Base-by-base conservation (phyloP, 2,888 invertebrate species). In the Neoitamus cyanurus region DNA sequence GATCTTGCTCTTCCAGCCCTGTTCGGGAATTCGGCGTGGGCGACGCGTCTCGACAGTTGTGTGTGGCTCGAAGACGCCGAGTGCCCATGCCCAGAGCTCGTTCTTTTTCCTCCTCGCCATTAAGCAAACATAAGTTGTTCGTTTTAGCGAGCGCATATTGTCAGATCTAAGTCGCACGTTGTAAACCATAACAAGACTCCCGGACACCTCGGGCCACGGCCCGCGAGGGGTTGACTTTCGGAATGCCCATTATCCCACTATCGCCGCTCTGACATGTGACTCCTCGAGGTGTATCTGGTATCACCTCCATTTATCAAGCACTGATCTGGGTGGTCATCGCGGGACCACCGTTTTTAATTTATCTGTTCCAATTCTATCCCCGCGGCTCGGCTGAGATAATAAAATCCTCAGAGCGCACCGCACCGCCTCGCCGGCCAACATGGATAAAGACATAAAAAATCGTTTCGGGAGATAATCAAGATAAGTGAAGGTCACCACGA, bases 401-500 rank as follows among this genome's bases (percentile, higher is more conserved):
- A 82, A 82, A 82, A 58, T 4, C 48, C 30, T 58, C 58, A 46
- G n/a, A 80, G 78, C 46, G 13, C 25, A 69, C 68, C 70, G 70
- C 70, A n/a, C 37, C 30, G 31, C 48, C 11, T 13, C 25, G 34
- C 58, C 9, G 28, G 30, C 20, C 46, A 77, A 11, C 6, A 36
- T 7, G 20, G 82, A 82, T 82, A 69, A 69, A 82, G 82, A 82
- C 82, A 82, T 82, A 82, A 82, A 80, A 82, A 82, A 34, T 46
- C 30, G 48, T 46, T 82, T 69, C 7, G 20, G 69, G 13, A 82
- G 82, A 82, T 82, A 68, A 82, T 82, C 82, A 42, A 82, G 82
- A 82, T 82, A 82, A 82, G 82, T 82, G 82, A 82, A 82, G 82
- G 82, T 82, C 82, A 82, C 69, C 36, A 36, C 58, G 58, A 82